Evolutionary conservation across 2,888 invertebrate species (phyloP), one percentile per base, ranked within the genome.

Genomic region (Lordiphosa fenestrarum): DNA sequence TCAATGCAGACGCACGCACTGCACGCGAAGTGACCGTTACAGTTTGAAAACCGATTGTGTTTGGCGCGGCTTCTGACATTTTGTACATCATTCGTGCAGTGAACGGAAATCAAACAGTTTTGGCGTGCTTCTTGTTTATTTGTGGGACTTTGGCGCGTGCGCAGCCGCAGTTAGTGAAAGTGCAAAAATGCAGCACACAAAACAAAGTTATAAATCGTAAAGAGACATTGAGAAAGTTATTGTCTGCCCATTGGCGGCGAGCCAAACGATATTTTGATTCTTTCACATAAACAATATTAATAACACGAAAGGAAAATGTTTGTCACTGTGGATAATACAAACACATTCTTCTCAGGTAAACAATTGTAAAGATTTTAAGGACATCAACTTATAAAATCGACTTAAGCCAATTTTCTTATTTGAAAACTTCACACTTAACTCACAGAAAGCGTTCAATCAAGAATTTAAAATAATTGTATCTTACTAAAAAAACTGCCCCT

Each of bases 301-400:
- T 10, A 30, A 30, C 9, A 10, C 9, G 30, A 30, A 30, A 30
- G 62, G 73, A 87, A 75, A 64, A 89, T 89, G 89, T 89, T 89
- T 85, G 84, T 89, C 38, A 86, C 88, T 57, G 84, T 89, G 86
- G 89, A 89, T 86, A 88, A 86, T 69, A 71, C 86, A 37, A 88
- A 87, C 62, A 77, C 88, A 9, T 88, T 89, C 66, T 86, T 89
- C 80, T 89, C 89, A 87, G 89, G 89, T 89, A 88, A 66, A 30
- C 4, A 3, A 10, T 13, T 44, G 9, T 12, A 19, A 10, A 0
- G 9, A 36, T 35, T 10, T 48, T 5, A 3, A 37, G 35, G 3
- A 4, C 9, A 4, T 33, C 1, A 30, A 15, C 9, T 7, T 33
- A 33, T 4, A 33, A 10, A 6, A 10, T 12, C 2, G 2, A 5